These are phyloP conservation scores for Paralvinella palmiformis DNA, from an alignment of 1,140 invertebrate species.

Conservation along the genomic window DNA sequence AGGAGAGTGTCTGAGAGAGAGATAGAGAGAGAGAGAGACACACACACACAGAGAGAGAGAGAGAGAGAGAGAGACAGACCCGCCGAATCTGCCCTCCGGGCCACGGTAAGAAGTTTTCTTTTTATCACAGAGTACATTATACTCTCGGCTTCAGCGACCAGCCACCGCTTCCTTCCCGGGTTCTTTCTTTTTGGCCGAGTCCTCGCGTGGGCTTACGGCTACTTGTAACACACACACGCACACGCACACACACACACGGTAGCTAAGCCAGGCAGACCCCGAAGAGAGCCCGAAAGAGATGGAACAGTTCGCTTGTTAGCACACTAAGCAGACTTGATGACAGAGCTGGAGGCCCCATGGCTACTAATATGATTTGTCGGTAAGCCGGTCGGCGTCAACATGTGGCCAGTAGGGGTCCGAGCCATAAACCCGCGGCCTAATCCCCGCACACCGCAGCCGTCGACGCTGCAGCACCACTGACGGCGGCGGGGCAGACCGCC, in stretches of 20 bases:
- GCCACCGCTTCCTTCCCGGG: too few species aligned
- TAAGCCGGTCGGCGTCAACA: background rate
- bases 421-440: background rate
- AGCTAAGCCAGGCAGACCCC: background rate
- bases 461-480: background rate
- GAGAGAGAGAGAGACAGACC: background rate
- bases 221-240: background rate
- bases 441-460: background rate
- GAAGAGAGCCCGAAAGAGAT: background rate
- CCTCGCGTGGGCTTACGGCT: background rate
- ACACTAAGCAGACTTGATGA: background rate
- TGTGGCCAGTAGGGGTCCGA: background rate
- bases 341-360: background rate
- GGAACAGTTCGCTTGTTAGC: too few species aligned
- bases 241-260: background rate
- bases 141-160: too few species aligned
- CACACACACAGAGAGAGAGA: background rate
- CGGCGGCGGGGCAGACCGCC: background rate
- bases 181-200: too few species aligned
- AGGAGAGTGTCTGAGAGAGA: too few species aligned
- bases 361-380: background rate
- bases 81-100: too few species aligned
- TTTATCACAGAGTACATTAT: too few species aligned
- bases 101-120: too few species aligned
- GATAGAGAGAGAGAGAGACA: too few species aligned